Evolutionary conservation across 2,113 vertebrate species (phyloP), one percentile per base, ranked within the genome.

Genomic region (Electrona antarctica): DNA sequence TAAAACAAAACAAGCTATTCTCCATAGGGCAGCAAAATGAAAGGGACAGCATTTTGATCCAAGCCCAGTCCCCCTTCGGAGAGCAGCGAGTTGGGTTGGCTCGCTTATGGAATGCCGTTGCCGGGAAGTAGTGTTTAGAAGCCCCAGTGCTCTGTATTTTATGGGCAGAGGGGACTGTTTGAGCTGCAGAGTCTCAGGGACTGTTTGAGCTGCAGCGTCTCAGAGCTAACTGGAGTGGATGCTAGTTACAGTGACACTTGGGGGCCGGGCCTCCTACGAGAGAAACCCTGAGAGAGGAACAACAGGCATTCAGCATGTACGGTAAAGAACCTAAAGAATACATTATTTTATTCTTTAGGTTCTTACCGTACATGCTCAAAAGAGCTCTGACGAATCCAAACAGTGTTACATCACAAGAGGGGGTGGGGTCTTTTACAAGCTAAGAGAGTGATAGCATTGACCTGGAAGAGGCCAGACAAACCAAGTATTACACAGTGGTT

Each of bases 61-160:
- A 7, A 49, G 8, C 57, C 33, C 7, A 21, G 55, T 10, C 54
- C 15, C 6, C 4, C 55, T 7, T 49, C 29, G 13, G n/a, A 59
- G 47, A 55, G n/a, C 46, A 57, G 62, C 12, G 14, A 49, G 9
- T 47, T 13, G 55, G 9, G 14, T 46, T 57, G 59, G 65, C 52
- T 21, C 1, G 41, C 49, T 57, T 66, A 5, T 69, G 67, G 41
- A 61, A 67, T 33, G 69, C 8, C 54, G 56, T 62, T 55, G 58
- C 65, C 46, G 13, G 28, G 50, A 14, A 12, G 66, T 28, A n/a
- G 66, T 76, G 67, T 69, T 51, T 51, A 57, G 33, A 15, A 71
- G 63, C 63, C 67, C 64, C n/a, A 29, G 72, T 47, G 50, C 48
- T 61, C 7, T 2, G 7, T 10, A 46, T 77, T 67, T 73, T 64